Evolutionary conservation across 1,140 invertebrate species (phyloP), one percentile per base, ranked within the genome.

Genomic region (Lepidurus apus): DNA sequence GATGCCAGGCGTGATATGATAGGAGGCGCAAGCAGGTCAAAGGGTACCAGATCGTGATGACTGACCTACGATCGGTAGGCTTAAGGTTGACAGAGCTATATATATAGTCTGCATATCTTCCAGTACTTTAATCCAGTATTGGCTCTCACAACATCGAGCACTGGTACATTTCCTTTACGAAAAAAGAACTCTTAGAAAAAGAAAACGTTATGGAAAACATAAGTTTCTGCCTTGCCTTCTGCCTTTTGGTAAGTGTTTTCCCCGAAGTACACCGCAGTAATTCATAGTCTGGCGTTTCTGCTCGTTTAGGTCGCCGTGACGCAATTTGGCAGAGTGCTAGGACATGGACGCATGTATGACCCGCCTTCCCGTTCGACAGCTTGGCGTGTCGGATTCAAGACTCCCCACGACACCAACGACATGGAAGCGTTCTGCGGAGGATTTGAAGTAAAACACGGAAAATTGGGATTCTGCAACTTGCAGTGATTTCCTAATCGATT

Each of bases 381-480:
- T 81, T 88, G 87, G 77, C 75, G 80, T 65, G 77, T 88, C 82
- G 91, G 92, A 43, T 93, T 91, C 84, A 86, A 90, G 79, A 93
- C 92, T 4, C 89, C 91, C 4, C 87, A 88, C 73, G 92, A 95
- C 83, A 91, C 87, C 53, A 84, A 89, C 74, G 92, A 93, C 81
- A 90, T 91, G 81, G 86, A 88, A 76, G 85, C 90, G 44, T 91
- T 87, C 83, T 93, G 92, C 83, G 91, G 91, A 43, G 91, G 91
- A 65, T 65, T 65, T 65, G 53, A 65, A n/a, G 53, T 65, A 65
- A 65, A n/a, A 21, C n/a, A 7, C 53, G 21, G 17, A 65, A 65
- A 65, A 75, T 21, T 75, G 10, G n/a, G 21, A 7, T 26, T n/a
- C 21, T 75, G 17, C n/a, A n/a, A 21, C 7, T 75, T 43, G 21